Conservation (phyloP, 2,888 invertebrate species). For the Orchesella flavescens region DNA sequence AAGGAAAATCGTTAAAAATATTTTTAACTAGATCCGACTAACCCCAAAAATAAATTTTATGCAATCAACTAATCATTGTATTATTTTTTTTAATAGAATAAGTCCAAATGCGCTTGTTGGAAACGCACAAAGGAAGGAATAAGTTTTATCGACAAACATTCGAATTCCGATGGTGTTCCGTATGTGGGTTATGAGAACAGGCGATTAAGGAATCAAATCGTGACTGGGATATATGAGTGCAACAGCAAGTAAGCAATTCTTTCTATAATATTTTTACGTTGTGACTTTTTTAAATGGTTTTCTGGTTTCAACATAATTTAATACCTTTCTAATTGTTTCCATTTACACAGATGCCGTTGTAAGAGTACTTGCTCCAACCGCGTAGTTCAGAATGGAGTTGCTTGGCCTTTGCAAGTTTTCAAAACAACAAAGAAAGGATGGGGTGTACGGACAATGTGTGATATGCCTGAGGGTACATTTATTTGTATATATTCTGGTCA, state of each 20-base stretch:
- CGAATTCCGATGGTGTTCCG: conserved; percentile 76
- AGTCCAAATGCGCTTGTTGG: conserved; percentile 91
- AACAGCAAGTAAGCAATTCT: conserved; percentile 80
- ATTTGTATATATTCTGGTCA: conserved; percentile 96
- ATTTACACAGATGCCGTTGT: conserved; percentile 90
- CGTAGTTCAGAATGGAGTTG: conserved; percentile 94
- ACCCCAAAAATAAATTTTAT: too few species aligned
- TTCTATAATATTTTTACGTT: too few species aligned
- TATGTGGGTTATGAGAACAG: conserved; percentile 88
- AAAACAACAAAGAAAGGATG: conserved; percentile 90
- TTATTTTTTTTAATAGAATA: conserved; percentile 78
- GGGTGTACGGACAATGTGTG: conserved; percentile 94
- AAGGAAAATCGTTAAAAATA: too few species aligned
- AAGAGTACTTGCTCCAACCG: too few species aligned
- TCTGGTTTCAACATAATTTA: too few species aligned
- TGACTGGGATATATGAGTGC: conserved; percentile 96
- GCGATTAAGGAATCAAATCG: conserved; percentile 86
- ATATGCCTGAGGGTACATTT: conserved; percentile 94
- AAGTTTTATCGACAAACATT: conserved; percentile 75
- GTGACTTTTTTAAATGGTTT: too few species aligned
- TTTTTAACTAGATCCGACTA: too few species aligned
- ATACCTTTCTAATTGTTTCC: too few species aligned
- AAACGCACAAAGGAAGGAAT: conserved; percentile 88
- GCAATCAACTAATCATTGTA: too few species aligned
- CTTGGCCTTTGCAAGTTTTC: conserved; percentile 91